Evolutionary conservation across 2,113 vertebrate genomes (phyloP), one percentile per base, ranked within the genome.

Genomic region (Calidris pugnax): DNA sequence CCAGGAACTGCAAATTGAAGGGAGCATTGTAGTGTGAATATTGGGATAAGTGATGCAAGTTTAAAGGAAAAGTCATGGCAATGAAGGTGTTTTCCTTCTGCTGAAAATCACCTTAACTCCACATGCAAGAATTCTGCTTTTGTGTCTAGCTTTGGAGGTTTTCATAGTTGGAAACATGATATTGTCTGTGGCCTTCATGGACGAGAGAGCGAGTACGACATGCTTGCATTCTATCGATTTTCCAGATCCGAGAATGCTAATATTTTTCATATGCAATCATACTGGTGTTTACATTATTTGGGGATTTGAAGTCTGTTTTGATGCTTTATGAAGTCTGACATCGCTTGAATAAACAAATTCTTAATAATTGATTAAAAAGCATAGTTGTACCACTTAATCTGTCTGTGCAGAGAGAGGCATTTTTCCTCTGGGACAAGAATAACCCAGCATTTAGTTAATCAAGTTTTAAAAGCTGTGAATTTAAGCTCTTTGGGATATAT

Each of bases 361-460:
- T 97, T 97, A 97, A 98, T 97, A 98, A 98, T 93, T 97, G 97
- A 98, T 97, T 97, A 96, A 92, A 95, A 89, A 92, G 89, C 87
- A 56, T 66, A 84, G 94, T 93, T 89, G 87, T 88, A 93, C 95
- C 83, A 87, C 87, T 96, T 95, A 92, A 93, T 95, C 95, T 88
- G 89, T 62, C 94, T 95, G 73, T 2, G 5, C 1, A 47, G 0
- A 90, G 83, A 55, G 88, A 84, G 79, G 63, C 79, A 35, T 92
- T 96, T 90, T 89, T 87, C 97, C 96, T 92, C n/a, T 81, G 89
- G 89, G 96, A 97, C 32, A 69, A 78, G 89, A 91, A 95, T 95
- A 93, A 84, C 53, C 51, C 91, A 90, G 95, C 92, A 89, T 88
- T 95, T 94, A 92, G 93, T 88, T 97, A 96, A 87, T 95, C 90